These are phyloP conservation scores for Menidia beryllina DNA, from an alignment of 2,113 vertebrate genomes.

Conservation along the genomic window DNA sequence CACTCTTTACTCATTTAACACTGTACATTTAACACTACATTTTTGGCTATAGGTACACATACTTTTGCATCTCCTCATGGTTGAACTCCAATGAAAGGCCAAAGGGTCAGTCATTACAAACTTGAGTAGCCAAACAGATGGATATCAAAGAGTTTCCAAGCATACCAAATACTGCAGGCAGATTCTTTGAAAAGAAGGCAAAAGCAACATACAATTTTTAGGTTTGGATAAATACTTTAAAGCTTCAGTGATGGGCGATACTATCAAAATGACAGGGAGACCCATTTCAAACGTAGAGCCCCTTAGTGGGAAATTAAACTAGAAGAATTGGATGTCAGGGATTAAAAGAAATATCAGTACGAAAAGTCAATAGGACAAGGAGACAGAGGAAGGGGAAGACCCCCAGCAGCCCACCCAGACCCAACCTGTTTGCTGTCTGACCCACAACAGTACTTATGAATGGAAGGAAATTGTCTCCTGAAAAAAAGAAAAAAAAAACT, in stretches of 20 bases:
- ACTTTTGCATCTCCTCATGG: background rate
- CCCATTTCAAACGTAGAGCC: conserved; percentile 1
- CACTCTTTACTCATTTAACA: background rate
- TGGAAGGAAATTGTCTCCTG: conserved; percentile 81
- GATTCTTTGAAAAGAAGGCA: background rate
- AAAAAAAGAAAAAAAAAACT: conserved; percentile 71
- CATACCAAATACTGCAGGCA: conserved; percentile 21
- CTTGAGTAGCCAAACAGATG: conserved; percentile 14
- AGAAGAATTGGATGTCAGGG: background rate
- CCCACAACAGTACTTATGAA: conserved; percentile 79
- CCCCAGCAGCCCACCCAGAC: conserved; percentile 64
- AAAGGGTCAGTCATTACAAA: conserved; percentile 3
- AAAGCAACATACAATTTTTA: conserved; percentile 7
- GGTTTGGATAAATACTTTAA: conserved; percentile 22
- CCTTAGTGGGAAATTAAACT: conserved; percentile 5
- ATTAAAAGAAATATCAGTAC: conserved; percentile 26
- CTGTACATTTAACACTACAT: too few species aligned
- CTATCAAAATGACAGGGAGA: background rate
- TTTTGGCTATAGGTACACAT: background rate
- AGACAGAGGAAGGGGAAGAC: conserved; percentile 70
- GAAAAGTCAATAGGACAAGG: conserved; percentile 41
- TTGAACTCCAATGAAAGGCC: background rate
- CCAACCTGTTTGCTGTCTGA: conserved; percentile 72
- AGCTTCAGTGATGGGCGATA: conserved; percentile 16
- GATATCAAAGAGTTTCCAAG: conserved; percentile 26